Percentiles rank a stretch among this genome's conserved stretches.
Evolutionary conservation across 2,888 invertebrate species (phyloP).

Genomic region (Allophyes oxyacanthae): DNA sequence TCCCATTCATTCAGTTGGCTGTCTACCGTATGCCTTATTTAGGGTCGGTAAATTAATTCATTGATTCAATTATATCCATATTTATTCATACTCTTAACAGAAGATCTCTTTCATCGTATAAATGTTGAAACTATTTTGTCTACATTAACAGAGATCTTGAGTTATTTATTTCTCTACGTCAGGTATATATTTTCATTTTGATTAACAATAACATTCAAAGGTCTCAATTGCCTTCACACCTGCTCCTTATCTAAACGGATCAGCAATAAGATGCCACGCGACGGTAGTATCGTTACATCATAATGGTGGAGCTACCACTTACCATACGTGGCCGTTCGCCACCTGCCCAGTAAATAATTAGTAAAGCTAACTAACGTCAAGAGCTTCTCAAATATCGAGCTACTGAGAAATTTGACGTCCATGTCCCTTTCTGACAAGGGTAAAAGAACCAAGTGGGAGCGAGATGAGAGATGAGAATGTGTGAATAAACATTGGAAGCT

Average conservation of each 20-base stretch:
- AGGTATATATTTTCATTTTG: background rate
- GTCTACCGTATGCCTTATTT: too few relatives aligned
- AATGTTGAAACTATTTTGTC: too few relatives aligned
- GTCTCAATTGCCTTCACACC: conserved; percentile 29
- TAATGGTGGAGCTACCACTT: conserved; percentile 36
- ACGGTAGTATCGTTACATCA: conserved; percentile 49
- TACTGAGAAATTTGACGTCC: conserved; percentile 80
- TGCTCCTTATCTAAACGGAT: conserved; percentile 28
- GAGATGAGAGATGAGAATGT: conserved; percentile 62
- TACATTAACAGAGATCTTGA: too few relatives aligned
- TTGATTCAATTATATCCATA: too few relatives aligned
- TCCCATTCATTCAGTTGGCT: too few relatives aligned
- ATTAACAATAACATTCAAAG: conserved; percentile 4
- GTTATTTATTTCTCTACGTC: too few relatives aligned
- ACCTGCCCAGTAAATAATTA: conserved; percentile 66
- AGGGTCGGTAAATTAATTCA: too few relatives aligned
- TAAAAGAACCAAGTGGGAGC: conserved; percentile 37
- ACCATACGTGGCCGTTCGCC: conserved; percentile 40
- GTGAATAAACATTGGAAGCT: conserved; percentile 71
- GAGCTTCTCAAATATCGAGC: conserved; percentile 76
- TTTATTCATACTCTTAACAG: too few relatives aligned
- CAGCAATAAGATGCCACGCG: conserved; percentile 37
- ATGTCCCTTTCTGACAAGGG: conserved; percentile 59
- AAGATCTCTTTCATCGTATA: too few relatives aligned
- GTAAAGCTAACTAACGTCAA: conserved; percentile 68